Evolutionary conservation across 2,888 invertebrate genomes (phyloP), one percentile per base, ranked within the genome.

Genomic region (Apeira syringaria): DNA sequence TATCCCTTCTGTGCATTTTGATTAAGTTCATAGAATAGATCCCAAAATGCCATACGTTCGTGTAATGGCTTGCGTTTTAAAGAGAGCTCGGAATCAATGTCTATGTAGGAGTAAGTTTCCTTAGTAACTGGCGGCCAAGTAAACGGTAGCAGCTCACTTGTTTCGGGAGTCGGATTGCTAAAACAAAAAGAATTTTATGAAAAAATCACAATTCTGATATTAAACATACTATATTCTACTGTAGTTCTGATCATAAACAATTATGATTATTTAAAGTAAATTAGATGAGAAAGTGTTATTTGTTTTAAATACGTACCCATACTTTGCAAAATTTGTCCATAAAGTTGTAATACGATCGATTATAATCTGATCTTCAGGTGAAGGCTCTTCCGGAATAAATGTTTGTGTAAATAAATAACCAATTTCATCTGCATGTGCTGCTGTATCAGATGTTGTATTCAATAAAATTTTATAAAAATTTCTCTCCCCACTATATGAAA

Each of bases 11-110:
- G 31, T 1, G 7, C 26, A 3, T 30, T 2, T 8, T 10, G 17
- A 3, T 41, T 41, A 0, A 24, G 6, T 20, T 42, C 17, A 11
- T 43, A 44, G 24, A 44, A 44, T 2, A 44, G 17, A 13, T 44
- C 44, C 33, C 32, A 44, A 18, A 44, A 44, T 0, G 38, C 33
- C 9, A 44, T 18, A 5, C 44, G 24, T 11, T 38, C 35, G 6
- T 37, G 28, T 7, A 33, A 44, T 1, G 38, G 33, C 5, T 33
- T 13, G 1, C 1, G 15, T 1, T 8, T 10, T 1, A 15, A 6
- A 2, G n/a, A 28, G 9, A 44, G 13, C 8, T 28, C 25, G 1
- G 7, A n/a, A 9, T 41, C 25, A 3, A 41, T 35, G 25, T 35
- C 7, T 3, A 41, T 17, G 8, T 41, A 41, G 3, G 10, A n/a